phyloP scores from a whole-genome alignment of 2,797 vertebrate genomes.

The Liparis tanakae region DNA sequence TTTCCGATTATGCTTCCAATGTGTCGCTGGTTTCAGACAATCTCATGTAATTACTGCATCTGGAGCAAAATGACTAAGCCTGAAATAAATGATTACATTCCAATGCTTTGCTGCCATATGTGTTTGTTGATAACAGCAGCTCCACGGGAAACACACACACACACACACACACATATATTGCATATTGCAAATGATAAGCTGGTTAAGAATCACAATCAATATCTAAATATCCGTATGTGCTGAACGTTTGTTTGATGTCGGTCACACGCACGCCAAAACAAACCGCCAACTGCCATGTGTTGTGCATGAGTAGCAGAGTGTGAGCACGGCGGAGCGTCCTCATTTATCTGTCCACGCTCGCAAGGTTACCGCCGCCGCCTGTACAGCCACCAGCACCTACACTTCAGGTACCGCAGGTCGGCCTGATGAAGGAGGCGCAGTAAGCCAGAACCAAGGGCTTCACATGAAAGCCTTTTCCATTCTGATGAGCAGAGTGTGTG shows the following conservation, averaged over 20 bases:
- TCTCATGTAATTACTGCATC: conserved; percentile 50
- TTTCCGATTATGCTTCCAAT: conserved; percentile 50
- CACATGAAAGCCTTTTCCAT: conserved; percentile 55
- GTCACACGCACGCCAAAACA: conserved; percentile 35
- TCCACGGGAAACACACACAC: conserved; percentile 28
- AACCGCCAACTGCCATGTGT: conserved; percentile 33
- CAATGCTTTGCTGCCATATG: conserved; percentile 44
- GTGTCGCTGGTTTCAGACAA: conserved; percentile 46
- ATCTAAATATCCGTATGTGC: conserved; percentile 41
- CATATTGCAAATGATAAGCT: conserved; percentile 13
- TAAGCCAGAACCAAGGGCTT: conserved; percentile 36
- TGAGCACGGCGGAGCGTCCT: conserved; percentile 31
- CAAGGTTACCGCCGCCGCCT: conserved; percentile 25
- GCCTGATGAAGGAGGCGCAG: conserved; percentile 41
- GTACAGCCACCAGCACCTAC: conserved; percentile 9
- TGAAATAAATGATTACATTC: conserved; percentile 48
- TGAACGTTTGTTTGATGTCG: conserved; percentile 23
- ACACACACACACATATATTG: no score
- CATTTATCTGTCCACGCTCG: conserved; percentile 28
- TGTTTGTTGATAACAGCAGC: conserved; percentile 57
- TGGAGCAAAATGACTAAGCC: conserved; percentile 44
- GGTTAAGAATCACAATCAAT: conserved; percentile 29
- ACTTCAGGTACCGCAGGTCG: conserved; percentile 22
- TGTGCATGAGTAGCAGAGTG: conserved; percentile 16
- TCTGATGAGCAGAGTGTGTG: conserved; percentile 38